Evolutionary conservation across 2,113 vertebrate species (phyloP).

Genomic region (Trichomycterus rosablanca): DNA sequence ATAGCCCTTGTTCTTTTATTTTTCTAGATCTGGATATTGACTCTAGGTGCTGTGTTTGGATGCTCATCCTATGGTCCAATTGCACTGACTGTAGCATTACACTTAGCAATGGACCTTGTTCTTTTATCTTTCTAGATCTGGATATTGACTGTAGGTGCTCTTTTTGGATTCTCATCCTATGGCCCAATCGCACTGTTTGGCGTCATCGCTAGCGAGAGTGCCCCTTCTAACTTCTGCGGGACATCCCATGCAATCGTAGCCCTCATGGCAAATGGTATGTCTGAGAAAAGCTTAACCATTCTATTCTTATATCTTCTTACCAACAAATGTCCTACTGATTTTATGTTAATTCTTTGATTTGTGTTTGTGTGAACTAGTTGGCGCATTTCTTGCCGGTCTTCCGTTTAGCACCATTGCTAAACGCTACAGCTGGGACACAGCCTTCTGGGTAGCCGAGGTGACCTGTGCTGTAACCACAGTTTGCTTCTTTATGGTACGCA

Average conservation of each 20-base stretch:
- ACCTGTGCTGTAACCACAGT: slow-evolving; percentile 69
- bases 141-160: slow-evolving; percentile 85
- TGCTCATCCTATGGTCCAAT: too few species aligned
- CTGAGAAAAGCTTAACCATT: background rate
- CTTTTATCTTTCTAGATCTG: slow-evolving; percentile 69
- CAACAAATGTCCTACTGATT: too few species aligned
- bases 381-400: slow-evolving; percentile 89
- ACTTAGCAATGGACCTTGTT: background rate
- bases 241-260: slow-evolving; percentile 95
- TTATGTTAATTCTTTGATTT: too few species aligned
- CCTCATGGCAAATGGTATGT: slow-evolving; percentile 92
- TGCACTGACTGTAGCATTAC: background rate
- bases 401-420: slow-evolving; percentile 97
- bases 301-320: background rate
- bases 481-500: slow-evolving; percentile 82
- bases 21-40: too few species aligned
- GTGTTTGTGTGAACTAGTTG: slow-evolving; percentile 70
- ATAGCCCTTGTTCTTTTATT: too few species aligned
- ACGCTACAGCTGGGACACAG: slow-evolving; percentile 86
- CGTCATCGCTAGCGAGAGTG: slow-evolving; percentile 92
- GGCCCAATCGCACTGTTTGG: slow-evolving; percentile 93
- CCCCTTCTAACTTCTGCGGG: slow-evolving; percentile 89
- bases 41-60: too few species aligned
- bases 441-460: slow-evolving; percentile 91
- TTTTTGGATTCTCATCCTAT: slow-evolving; percentile 91